These are phyloP conservation scores for Cremastobaeus sp. DNA, from an alignment of 2,888 invertebrate species.

Conservation along the genomic window DNA sequence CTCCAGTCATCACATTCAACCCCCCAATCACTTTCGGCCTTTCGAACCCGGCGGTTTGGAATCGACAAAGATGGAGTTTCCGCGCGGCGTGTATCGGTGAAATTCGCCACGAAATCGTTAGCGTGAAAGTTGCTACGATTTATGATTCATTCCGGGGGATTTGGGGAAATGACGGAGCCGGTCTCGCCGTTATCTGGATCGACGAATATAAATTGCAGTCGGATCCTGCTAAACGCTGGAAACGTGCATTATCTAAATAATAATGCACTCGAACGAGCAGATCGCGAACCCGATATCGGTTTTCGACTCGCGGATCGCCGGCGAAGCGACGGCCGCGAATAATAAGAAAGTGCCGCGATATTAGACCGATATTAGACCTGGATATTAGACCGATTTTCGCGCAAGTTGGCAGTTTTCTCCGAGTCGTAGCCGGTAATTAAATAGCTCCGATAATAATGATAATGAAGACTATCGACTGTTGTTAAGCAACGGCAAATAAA, in stretches of 20 bases:
- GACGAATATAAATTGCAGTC: constrained; percentile 28
- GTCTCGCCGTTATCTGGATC: constrained; percentile 27
- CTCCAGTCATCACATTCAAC: constrained; percentile 50
- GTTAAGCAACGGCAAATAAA: constrained; percentile 30
- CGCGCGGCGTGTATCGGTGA: constrained; percentile 31
- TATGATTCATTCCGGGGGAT: constrained; percentile 36
- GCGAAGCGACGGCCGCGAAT: neutral
- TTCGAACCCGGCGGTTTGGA: constrained; percentile 43
- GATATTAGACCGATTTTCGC: no score
- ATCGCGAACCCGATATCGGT: no score
- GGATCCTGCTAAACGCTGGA: constrained; percentile 4
- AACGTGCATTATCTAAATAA: constrained; percentile 24
- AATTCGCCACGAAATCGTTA: constrained; percentile 27
- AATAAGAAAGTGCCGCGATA: no score
- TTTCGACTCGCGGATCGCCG: no score
- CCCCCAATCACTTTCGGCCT: constrained; percentile 44
- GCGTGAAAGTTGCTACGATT: constrained; percentile 42
- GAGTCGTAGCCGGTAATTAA: neutral
- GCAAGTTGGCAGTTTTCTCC: no score
- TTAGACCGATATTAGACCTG: no score
- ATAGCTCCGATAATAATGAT: constrained; percentile 10
- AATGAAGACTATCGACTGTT: neutral
- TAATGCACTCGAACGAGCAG: neutral
- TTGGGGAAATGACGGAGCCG: constrained; percentile 29
- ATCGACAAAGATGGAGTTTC: constrained; percentile 14